These are phyloP conservation scores for Pachydiplax longipennis DNA, from an alignment of 2,888 invertebrate genomes.

Conservation along the genomic window DNA sequence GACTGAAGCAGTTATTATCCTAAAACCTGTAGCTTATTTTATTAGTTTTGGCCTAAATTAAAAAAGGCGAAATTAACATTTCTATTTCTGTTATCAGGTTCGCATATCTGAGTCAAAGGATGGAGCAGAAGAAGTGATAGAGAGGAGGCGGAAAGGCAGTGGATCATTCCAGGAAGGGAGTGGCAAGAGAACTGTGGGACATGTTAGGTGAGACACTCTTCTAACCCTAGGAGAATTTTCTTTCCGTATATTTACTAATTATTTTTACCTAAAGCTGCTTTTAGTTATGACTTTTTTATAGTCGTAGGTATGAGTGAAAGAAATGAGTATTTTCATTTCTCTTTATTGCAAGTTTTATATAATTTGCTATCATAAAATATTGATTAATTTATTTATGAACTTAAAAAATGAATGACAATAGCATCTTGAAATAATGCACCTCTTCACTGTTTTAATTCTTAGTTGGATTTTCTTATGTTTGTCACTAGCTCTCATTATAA, in stretches of 20 bases:
- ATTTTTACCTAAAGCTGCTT: not conserved
- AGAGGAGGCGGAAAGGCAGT: slow-evolving; percentile 1
- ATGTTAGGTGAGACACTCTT: not conserved
- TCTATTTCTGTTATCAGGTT: not conserved
- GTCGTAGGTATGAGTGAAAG: no score
- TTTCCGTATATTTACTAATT: no score
- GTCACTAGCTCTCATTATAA: no score
- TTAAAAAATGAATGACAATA: no score
- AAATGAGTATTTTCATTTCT: no score
- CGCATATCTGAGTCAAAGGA: not conserved
- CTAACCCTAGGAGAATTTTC: not conserved
- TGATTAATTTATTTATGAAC: not conserved
- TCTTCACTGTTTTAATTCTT: no score
- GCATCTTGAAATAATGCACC: no score
- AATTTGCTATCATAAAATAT: not conserved
- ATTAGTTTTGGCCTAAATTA: no score
- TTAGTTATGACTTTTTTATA: not conserved
- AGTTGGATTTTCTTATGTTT: no score
- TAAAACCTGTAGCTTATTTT: not conserved
- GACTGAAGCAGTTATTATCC: not conserved
- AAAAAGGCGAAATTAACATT: not conserved
- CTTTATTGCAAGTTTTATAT: no score
- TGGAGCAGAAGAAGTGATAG: slow-evolving; percentile 50
- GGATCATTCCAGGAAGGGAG: not conserved
- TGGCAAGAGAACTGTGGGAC: slow-evolving; percentile 1